Evolutionary conservation across 2,113 vertebrate genomes (phyloP).

Genomic region (Rhombomys opimus): DNA sequence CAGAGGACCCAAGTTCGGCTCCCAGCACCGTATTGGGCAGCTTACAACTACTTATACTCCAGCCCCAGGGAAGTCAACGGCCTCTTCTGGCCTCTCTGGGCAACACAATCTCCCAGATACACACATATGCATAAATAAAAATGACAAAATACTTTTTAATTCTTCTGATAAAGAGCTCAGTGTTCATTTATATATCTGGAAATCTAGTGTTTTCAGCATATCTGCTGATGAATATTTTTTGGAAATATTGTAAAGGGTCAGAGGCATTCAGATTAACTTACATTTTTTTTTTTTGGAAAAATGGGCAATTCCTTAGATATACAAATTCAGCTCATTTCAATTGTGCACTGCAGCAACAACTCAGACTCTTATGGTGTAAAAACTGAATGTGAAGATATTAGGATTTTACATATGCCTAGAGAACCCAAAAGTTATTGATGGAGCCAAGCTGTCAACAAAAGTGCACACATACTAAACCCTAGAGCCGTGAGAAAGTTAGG

Average conservation of each 20-base stretch:
- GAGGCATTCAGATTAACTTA: neutral
- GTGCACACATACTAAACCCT: neutral
- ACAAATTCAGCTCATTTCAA: constrained; percentile 4
- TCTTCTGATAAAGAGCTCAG: neutral
- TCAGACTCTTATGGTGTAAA: neutral
- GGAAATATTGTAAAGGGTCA: neutral
- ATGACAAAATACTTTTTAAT: neutral
- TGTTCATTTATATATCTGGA: neutral
- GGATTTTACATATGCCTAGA: neutral
- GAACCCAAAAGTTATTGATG: neutral
- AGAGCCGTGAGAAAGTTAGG: neutral
- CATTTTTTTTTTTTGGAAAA: neutral
- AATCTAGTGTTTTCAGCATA: neutral
- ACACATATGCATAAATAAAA: neutral
- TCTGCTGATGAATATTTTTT: neutral
- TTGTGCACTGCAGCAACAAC: neutral
- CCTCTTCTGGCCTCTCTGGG: neutral
- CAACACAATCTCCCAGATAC: too few relatives aligned
- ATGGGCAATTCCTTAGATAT: neutral
- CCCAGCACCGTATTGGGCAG: neutral
- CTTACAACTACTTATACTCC: too few relatives aligned
- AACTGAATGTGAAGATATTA: neutral
- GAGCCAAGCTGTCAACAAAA: neutral
- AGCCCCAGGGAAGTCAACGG: too few relatives aligned
- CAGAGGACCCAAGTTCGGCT: neutral